Percentiles rank a stretch among this genome's conserved stretches.
Evolutionary conservation across 2,888 invertebrate genomes (phyloP).

Genomic region (Fragum fragum): DNA sequence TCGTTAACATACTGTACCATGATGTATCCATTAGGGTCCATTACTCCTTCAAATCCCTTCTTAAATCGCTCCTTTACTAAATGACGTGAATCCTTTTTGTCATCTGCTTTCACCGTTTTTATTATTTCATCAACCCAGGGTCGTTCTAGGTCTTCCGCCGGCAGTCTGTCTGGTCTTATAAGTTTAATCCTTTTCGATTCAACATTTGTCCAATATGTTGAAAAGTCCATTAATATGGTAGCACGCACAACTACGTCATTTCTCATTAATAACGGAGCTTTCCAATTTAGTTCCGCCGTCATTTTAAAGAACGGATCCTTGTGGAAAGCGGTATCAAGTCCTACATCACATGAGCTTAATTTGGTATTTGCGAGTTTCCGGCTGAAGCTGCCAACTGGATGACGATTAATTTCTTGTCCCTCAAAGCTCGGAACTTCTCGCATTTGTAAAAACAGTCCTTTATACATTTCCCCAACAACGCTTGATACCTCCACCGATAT

Average conservation of each 20-base stretch:
- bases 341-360: conserved; percentile 41
- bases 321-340: conserved; percentile 48
- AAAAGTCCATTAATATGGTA: conserved; percentile 54
- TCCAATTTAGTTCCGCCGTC: conserved; percentile 44
- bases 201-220: conserved; percentile 58
- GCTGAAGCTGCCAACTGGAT: conserved; percentile 39
- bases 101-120: conserved; percentile 40
- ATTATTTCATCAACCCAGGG: conserved; percentile 64
- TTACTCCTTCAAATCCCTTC: conserved; percentile 43
- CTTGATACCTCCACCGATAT: conserved; percentile 40
- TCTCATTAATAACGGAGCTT: conserved; percentile 48
- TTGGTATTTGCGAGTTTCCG: conserved; percentile 36
- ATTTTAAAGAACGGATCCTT: conserved; percentile 51
- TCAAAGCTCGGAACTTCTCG: conserved; percentile 24
- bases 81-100: conserved; percentile 30
- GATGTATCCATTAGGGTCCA: conserved; percentile 55
- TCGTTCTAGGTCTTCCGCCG: conserved; percentile 47
- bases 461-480: conserved; percentile 38
- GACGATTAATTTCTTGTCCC: conserved; percentile 1
- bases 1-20: conserved; percentile 60
- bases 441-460: conserved; percentile 51
- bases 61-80: conserved; percentile 50
- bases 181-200: conserved; percentile 44
- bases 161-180: conserved; percentile 21
- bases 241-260: conserved; percentile 51